A percentile compares a stretch with the other conserved stretches of the same genome.
Conservation (phyloP, 2,888 invertebrate species). For the Cataglyphis rosenhaueri region DNA sequence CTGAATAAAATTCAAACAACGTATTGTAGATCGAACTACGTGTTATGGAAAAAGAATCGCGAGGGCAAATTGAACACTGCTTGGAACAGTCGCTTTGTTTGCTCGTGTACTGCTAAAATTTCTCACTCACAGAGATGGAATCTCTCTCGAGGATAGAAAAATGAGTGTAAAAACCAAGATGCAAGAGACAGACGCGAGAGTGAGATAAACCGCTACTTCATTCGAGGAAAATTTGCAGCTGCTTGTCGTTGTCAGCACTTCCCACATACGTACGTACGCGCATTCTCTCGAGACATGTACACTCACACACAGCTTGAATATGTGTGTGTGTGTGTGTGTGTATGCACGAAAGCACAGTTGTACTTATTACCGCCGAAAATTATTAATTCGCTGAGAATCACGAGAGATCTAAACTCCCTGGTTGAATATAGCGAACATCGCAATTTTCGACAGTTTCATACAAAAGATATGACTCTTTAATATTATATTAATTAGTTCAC, state of each 20-base stretch:
- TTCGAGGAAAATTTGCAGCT: slow-evolving; percentile 63
- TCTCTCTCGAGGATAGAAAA: slow-evolving; percentile 20
- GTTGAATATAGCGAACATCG: slow-evolving; percentile 3
- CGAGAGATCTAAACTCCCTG: neutral
- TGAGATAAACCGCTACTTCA: slow-evolving; percentile 50
- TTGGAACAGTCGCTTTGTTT: neutral
- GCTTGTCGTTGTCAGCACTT: slow-evolving; percentile 58
- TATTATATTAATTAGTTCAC: slow-evolving; percentile 17
- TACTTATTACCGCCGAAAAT: slow-evolving; percentile 5
- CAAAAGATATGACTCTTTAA: slow-evolving; percentile 23
- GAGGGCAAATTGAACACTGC: neutral
- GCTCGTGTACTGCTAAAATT: slow-evolving; percentile 16
- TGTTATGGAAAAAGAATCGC: neutral
- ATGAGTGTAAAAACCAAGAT: slow-evolving; percentile 42
- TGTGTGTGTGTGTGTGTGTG: neutral
- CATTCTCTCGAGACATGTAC: slow-evolving; percentile 15
- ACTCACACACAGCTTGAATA: neutral
- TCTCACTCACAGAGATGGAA: neutral
- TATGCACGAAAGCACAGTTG: neutral
- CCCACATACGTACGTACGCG: slow-evolving; percentile 6
- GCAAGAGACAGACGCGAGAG: slow-evolving; percentile 13
- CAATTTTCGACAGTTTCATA: neutral
- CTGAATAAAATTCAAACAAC: neutral
- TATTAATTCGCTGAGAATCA: slow-evolving; percentile 14
- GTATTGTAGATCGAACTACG: neutral